Evolutionary conservation across 2,797 vertebrate genomes (phyloP).

Genomic region (Silurus aristotelis): DNA sequence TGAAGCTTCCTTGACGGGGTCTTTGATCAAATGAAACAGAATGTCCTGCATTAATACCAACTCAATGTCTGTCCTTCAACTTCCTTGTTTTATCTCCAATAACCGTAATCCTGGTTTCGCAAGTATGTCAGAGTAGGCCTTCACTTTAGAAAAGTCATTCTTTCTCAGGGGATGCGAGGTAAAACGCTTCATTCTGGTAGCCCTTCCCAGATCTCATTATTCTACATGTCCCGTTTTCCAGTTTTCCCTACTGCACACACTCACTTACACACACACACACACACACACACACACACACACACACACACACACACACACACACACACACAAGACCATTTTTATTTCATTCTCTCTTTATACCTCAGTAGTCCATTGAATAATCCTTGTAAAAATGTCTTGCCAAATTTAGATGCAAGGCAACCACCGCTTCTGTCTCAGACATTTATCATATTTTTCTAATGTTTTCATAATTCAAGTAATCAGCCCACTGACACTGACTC

Average conservation of each 20-base stretch:
- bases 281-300: not conserved
- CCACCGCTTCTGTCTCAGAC: conserved; percentile 4
- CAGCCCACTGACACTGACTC: conserved; percentile 41
- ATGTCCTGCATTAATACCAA: conserved; percentile 15
- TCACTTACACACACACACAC: not conserved
- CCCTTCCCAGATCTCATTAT: conserved; percentile 50
- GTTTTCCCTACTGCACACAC: not conserved
- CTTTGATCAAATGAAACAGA: not conserved
- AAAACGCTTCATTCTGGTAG: conserved; percentile 48
- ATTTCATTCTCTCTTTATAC: not conserved
- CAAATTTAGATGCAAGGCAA: conserved; percentile 33
- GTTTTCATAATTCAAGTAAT: conserved; percentile 49
- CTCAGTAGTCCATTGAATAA: not conserved
- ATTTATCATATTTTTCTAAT: conserved; percentile 33
- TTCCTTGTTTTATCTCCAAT: conserved; percentile 30
- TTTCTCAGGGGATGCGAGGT: conserved; percentile 43
- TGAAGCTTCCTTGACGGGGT: not conserved
- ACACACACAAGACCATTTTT: not conserved
- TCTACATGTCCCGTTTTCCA: conserved; percentile 35
- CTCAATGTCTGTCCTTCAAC: conserved; percentile 25
- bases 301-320: conserved; percentile 4
- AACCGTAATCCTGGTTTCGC: conserved; percentile 24
- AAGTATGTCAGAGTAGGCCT: conserved; percentile 34
- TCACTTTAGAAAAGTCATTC: conserved; percentile 48
- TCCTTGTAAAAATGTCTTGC: not conserved